Percentiles rank a stretch among this genome's conserved stretches.
These are phyloP conservation scores for Chelonia mydas DNA, from an alignment of 2,797 vertebrate genomes.

Conservation along the genomic window DNA sequence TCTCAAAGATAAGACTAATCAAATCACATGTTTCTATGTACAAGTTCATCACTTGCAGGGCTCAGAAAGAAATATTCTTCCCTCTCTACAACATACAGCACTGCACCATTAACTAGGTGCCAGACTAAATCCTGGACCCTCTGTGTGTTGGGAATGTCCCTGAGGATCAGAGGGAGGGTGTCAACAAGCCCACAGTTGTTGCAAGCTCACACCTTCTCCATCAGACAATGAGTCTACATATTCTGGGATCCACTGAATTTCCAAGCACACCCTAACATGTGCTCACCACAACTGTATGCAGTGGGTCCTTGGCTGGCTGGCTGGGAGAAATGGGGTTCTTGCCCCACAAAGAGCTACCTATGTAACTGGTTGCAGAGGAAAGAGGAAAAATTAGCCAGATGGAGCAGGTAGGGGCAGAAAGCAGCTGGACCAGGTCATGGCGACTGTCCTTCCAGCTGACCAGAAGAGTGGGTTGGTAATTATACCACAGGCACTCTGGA, in stretches of 20 bases:
- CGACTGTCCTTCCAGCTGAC: too few species aligned
- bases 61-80: not conserved
- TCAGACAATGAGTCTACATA: not conserved
- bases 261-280: not conserved
- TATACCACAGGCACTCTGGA: too few species aligned
- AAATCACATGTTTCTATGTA: not conserved
- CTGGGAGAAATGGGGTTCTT: not conserved
- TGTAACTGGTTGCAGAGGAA: not conserved
- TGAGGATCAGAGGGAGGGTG: not conserved
- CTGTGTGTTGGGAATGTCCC: not conserved
- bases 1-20: not conserved
- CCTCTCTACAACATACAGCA: not conserved
- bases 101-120: not conserved
- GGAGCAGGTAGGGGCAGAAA: not conserved
- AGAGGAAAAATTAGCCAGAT: not conserved
- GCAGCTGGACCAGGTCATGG: not conserved
- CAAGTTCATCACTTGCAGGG: not conserved
- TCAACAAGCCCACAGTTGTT: not conserved
- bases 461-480: too few species aligned
- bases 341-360: not conserved
- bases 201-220: not conserved
- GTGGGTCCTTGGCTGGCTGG: not conserved
- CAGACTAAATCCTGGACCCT: not conserved
- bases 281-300: not conserved
- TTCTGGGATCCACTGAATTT: not conserved